Conservation (phyloP, 2,113 vertebrate species). For the Pteruthius melanotis region DNA sequence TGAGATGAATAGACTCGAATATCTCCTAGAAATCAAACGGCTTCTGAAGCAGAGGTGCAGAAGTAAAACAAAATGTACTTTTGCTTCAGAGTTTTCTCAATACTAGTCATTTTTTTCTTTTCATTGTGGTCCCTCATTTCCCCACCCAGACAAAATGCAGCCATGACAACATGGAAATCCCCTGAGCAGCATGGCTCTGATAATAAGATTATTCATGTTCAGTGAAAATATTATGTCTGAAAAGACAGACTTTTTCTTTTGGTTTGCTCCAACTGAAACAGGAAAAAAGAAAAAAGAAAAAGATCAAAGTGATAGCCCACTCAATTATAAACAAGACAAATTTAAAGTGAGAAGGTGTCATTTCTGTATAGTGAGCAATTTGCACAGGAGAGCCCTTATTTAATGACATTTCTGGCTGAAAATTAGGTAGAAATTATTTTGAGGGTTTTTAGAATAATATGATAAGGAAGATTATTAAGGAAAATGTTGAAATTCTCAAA, state of each 20-base stretch:
- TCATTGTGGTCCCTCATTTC: constrained; percentile 33
- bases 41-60: not conserved
- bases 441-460: not conserved
- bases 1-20: not conserved
- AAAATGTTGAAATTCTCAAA: not conserved
- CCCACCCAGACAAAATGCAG: constrained; percentile 35
- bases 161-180: constrained; percentile 63
- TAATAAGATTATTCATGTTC: constrained; percentile 40
- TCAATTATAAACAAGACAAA: constrained; percentile 57
- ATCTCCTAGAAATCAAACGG: not conserved
- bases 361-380: not conserved
- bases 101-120: not conserved
- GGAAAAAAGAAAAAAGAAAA: constrained; percentile 40
- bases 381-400: not conserved
- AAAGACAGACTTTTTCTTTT: constrained; percentile 26
- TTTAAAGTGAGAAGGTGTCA: constrained; percentile 43
- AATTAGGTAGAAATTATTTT: not conserved
- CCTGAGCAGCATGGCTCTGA: constrained; percentile 13
- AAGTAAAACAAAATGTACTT: constrained; percentile 41
- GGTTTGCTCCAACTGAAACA: constrained; percentile 21
- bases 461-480: not conserved
- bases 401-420: not conserved
- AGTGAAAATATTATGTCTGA: constrained; percentile 59
- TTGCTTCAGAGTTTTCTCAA: not conserved
- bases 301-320: constrained; percentile 53